These are phyloP conservation scores for Stichopus chloronotus DNA, from an alignment of 35 echinoderm and acorn worm species.

Conservation along the genomic window DNA sequence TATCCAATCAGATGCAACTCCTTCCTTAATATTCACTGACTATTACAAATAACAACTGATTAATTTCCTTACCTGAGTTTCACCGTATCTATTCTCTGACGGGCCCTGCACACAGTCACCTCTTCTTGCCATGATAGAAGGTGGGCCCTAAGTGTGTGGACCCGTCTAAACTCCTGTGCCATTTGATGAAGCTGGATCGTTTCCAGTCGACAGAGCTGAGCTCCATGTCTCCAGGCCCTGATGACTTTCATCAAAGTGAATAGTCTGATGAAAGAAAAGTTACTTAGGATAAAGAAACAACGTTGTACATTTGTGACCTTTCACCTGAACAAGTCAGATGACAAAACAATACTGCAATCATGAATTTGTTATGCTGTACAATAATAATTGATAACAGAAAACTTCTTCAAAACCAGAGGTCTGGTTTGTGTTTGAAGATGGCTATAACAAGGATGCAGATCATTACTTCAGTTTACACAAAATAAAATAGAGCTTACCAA, in stretches of 20 bases:
- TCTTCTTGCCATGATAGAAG: slow-evolving; percentile 11
- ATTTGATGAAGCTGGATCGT: background rate
- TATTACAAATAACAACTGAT: background rate
- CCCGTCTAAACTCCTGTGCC: slow-evolving; percentile 28
- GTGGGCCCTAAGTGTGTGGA: background rate
- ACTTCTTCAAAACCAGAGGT: no score
- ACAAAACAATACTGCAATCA: background rate
- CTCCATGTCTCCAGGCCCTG: slow-evolving; percentile 27
- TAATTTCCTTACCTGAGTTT: background rate
- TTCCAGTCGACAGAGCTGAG: background rate
- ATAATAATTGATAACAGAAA: background rate
- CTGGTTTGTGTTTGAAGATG: no score
- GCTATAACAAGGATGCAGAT: no score
- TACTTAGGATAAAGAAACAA: background rate
- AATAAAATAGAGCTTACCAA: no score
- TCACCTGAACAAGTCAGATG: background rate
- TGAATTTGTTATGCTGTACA: background rate
- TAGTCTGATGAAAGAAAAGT: background rate
- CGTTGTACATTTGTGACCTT: background rate
- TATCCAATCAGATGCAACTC: no score
- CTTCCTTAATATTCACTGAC: no score
- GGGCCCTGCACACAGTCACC: background rate
- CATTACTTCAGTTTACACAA: no score
- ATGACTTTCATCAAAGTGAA: slow-evolving; percentile 11
- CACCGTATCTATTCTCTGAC: slow-evolving; percentile 16